Evolutionary conservation across 2,888 invertebrate species (phyloP), one percentile per base, ranked within the genome.

Genomic region (Diadegma fenestrale): DNA sequence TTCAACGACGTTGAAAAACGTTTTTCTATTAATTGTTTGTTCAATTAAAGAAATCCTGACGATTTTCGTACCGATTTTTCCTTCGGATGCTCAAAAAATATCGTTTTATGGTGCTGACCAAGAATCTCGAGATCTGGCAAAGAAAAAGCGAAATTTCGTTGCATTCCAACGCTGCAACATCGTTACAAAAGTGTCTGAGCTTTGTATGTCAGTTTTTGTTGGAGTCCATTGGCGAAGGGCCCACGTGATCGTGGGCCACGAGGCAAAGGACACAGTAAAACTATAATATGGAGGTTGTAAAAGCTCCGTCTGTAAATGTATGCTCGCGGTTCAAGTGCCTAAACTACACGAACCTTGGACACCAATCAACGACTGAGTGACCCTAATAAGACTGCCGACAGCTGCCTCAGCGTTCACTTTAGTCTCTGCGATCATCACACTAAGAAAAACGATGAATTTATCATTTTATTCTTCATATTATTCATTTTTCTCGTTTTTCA

Each of bases 311-410:
- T 80, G 41, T 71, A 68, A n/a, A 48, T 48, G 71, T 48, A 51
- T 45, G 76, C 83, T 87, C 14, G 86, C 14, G 86, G 81, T 87
- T 85, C 86, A 90, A 91, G 91, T 90, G 89, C 88, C 90, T 90
- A 91, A 92, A 91, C 90, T 89, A 88, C 82, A 82, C 84, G 87
- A 91, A 90, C 92, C 92, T 92, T 92, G 92, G 88, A 88, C 83
- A 87, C 82, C 90, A 92, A 92, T 92, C 90, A 91, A 87, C 90
- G 86, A 87, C 88, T 90, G 92, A 92, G 86, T 92, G 91, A 91
- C 92, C 91, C 89, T 92, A 92, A 92, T 92, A 90, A 90, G 88
- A 87, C 80, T 85, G 85, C 83, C 85, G 85, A 86, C 87, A 88
- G 87, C 85, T 88, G 88, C 75, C 80, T 26, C 79, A 43, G 41